Conservation (phyloP, 2,113 vertebrate genomes). For the Micronycteris hirsuta region DNA sequence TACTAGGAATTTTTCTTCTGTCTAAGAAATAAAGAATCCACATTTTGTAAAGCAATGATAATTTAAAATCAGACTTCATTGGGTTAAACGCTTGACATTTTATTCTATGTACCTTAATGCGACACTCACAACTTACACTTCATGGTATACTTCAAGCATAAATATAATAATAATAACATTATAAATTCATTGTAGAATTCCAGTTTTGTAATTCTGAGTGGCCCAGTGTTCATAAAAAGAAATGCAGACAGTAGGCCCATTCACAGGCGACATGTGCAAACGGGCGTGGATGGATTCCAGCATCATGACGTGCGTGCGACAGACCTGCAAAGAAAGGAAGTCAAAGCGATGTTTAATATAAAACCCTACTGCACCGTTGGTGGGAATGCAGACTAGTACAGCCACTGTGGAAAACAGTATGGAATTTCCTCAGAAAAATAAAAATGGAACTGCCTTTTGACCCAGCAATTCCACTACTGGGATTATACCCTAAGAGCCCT, state of each 20-base stretch:
- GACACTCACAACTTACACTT: too few species aligned
- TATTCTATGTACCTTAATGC: not conserved
- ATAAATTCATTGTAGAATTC: not conserved
- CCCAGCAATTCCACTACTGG: too few species aligned
- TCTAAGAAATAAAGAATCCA: not conserved
- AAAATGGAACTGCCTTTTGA: too few species aligned
- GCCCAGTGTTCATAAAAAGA: not conserved
- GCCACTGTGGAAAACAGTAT: too few species aligned
- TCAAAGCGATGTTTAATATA: not conserved
- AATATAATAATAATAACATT: not conserved
- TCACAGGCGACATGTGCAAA: not conserved
- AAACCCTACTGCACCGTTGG: too few species aligned
- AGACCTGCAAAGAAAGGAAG: not conserved
- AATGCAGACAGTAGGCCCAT: not conserved
- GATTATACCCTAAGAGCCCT: too few species aligned
- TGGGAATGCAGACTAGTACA: too few species aligned
- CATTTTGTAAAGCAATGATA: not conserved
- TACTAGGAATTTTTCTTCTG: not conserved
- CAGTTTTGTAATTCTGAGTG: not conserved
- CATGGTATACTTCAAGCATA: not conserved
- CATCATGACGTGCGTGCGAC: not conserved
- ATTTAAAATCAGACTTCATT: not conserved
- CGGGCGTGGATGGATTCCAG: accelerated
- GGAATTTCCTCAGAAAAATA: too few species aligned
- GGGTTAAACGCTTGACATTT: not conserved